These are phyloP conservation scores for Cygnus atratus DNA, from an alignment of 2,113 vertebrate genomes.

Conservation along the genomic window DNA sequence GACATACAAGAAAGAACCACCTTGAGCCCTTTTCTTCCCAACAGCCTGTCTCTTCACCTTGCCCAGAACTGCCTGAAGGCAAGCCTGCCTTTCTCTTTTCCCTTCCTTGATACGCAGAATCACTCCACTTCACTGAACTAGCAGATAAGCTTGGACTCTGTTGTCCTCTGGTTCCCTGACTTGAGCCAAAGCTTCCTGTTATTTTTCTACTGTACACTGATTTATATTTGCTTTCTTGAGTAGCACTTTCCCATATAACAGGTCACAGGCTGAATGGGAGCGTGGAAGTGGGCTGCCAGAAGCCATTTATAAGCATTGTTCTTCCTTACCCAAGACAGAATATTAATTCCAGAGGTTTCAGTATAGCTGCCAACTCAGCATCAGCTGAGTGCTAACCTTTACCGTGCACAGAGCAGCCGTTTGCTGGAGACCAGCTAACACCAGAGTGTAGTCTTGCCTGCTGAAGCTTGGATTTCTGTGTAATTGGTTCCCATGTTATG, in stretches of 20 bases:
- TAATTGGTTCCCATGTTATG: neutral
- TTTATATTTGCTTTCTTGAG: neutral
- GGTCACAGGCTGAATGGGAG: neutral
- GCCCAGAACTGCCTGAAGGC: neutral
- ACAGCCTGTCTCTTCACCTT: neutral
- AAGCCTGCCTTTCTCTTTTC: neutral
- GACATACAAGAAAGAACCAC: neutral
- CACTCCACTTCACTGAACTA: neutral
- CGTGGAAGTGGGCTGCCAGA: neutral
- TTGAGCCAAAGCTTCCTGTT: neutral
- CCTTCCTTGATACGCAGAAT: neutral
- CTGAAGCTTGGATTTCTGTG: neutral
- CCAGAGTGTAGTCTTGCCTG: neutral
- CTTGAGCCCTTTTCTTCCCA: neutral
- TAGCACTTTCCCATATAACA: neutral
- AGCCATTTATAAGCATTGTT: neutral
- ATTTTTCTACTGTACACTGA: neutral
- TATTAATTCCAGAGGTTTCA: neutral
- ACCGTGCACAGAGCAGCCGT: accelerated
- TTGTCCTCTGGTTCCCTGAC: neutral
- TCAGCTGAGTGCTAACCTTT: neutral
- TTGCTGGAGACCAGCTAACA: neutral
- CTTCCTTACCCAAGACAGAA: neutral
- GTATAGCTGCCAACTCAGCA: neutral
- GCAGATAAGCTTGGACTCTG: neutral